Evolutionary conservation across 2,113 vertebrate species (phyloP).

Genomic region (Rhineura floridana): DNA sequence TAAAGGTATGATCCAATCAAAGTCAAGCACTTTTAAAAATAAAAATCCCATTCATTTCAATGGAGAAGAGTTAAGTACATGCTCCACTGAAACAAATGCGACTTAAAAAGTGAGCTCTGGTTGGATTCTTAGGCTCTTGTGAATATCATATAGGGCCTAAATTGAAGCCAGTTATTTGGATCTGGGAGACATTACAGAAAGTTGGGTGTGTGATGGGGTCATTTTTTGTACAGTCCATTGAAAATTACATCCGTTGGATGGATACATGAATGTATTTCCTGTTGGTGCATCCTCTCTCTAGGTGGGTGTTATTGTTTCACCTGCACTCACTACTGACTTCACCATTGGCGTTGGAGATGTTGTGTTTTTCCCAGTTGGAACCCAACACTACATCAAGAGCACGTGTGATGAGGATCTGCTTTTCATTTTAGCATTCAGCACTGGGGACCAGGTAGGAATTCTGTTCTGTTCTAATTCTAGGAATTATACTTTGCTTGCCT

Average conservation of each 20-base stretch:
- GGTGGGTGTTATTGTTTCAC: slow-evolving; percentile 26
- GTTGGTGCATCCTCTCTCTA: neutral
- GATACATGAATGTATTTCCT: accelerated
- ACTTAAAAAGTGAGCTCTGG: neutral
- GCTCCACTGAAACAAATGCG: neutral
- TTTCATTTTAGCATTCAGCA: slow-evolving; percentile 73
- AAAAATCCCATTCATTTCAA: neutral
- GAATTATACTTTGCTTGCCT: neutral
- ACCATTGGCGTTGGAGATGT: slow-evolving; percentile 70
- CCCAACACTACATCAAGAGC: slow-evolving; percentile 75
- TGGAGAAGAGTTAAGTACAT: neutral
- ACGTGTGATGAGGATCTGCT: slow-evolving; percentile 69
- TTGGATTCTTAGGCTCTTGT: too few relatives aligned
- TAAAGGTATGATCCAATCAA: too few relatives aligned
- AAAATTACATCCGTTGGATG: neutral
- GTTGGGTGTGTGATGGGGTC: accelerated
- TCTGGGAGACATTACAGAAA: neutral
- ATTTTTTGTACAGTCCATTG: neutral
- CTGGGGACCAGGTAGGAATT: slow-evolving; percentile 68
- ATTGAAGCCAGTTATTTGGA: too few relatives aligned
- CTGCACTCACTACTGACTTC: slow-evolving; percentile 56
- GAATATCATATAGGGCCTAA: too few relatives aligned
- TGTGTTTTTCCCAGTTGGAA: slow-evolving; percentile 73
- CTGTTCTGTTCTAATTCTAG: neutral
- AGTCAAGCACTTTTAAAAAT: neutral